These are phyloP conservation scores for Himalopsyche kuldschensis DNA, from an alignment of 2,888 invertebrate genomes.

Conservation along the genomic window DNA sequence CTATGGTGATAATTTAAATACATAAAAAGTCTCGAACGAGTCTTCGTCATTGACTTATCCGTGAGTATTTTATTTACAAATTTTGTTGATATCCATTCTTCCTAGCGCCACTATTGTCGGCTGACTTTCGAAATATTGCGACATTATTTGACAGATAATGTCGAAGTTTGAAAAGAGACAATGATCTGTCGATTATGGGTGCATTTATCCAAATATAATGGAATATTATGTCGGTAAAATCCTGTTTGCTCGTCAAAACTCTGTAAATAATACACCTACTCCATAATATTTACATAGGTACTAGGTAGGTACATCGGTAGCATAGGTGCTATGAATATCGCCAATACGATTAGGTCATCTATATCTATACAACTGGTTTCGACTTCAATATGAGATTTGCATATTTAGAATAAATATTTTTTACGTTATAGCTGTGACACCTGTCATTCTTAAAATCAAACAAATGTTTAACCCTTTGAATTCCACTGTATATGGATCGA, in stretches of 20 bases:
- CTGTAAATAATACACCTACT: not conserved
- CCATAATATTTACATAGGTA: not conserved
- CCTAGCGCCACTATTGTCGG: not conserved
- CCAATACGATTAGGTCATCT: not conserved
- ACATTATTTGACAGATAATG: not conserved
- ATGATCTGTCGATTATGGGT: not conserved
- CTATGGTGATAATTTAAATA: not conserved
- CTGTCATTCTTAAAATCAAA: too few species aligned
- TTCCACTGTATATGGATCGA: too few species aligned
- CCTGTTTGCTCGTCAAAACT: not conserved
- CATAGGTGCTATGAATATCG: not conserved
- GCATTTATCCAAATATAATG: not conserved
- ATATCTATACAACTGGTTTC: not conserved
- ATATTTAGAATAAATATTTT: too few species aligned
- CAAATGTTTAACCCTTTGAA: too few species aligned
- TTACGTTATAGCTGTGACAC: too few species aligned
- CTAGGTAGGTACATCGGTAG: not conserved
- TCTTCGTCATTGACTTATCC: not conserved
- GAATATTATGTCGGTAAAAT: not conserved
- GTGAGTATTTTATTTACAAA: not conserved
- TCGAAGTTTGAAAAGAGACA: not conserved
- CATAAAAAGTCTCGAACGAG: not conserved
- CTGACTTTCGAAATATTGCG: not conserved
- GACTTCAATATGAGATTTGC: too few species aligned
- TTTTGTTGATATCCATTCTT: not conserved